phyloP scores from a whole-genome alignment of 2,888 invertebrate genomes.

The Tetropium fuscum region DNA sequence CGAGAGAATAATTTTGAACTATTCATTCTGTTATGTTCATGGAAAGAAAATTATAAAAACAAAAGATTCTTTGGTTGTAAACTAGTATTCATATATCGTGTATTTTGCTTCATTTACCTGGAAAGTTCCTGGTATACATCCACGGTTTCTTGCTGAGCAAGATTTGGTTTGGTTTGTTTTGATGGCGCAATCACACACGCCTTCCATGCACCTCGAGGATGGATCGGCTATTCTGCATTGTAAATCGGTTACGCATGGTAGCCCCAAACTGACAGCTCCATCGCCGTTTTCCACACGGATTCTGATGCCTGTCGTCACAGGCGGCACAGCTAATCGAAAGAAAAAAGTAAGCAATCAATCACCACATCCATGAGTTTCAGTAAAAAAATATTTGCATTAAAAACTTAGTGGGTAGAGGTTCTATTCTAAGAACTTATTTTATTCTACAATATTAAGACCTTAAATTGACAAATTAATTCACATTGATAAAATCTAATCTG shows the following conservation, averaged over 20 bases:
- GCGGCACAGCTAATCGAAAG: conserved; percentile 46
- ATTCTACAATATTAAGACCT: too few species aligned
- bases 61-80: background rate
- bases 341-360: background rate
- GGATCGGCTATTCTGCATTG: conserved; percentile 87
- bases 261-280: conserved; percentile 78
- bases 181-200: conserved; percentile 81
- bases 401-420: too few species aligned
- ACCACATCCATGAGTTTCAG: too few species aligned
- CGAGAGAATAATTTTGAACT: conserved; percentile 6
- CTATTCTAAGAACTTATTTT: too few species aligned
- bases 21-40: background rate
- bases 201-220: conserved; percentile 78
- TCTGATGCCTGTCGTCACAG: conserved; percentile 57
- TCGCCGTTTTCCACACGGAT: conserved; percentile 66
- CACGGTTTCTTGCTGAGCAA: conserved; percentile 80
- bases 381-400: too few species aligned
- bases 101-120: too few species aligned
- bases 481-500: too few species aligned
- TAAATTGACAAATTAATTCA: too few species aligned
- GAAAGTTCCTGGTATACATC: conserved; percentile 88
- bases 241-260: conserved; percentile 78
- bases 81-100: background rate
- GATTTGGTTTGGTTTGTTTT: conserved; percentile 71
- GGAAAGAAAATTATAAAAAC: background rate